These are phyloP conservation scores for Leptogaster cylindrica DNA, from an alignment of 2,888 invertebrate species.

Conservation along the genomic window DNA sequence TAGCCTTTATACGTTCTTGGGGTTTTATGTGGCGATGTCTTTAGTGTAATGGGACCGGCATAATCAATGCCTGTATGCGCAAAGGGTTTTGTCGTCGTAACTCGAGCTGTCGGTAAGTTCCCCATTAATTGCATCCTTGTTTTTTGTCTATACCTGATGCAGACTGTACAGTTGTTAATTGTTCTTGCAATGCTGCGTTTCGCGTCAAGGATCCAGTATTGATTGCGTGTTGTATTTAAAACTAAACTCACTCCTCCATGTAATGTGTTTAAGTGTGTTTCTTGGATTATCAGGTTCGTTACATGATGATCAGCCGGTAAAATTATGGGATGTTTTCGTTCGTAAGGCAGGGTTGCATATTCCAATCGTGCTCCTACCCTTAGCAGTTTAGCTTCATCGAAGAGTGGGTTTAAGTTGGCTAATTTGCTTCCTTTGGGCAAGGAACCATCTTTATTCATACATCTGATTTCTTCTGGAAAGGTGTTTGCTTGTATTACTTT, in stretches of 20 bases:
- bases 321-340: not conserved
- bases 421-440: not conserved
- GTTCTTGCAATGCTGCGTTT: not conserved
- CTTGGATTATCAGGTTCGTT: not conserved
- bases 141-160: not conserved
- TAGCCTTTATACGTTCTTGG: not conserved
- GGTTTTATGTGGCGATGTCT: not conserved
- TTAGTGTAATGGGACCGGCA: not conserved
- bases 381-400: not conserved
- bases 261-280: not conserved
- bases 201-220: not conserved
- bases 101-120: not conserved
- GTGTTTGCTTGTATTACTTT: not conserved
- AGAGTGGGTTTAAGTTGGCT: not conserved
- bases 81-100: not conserved
- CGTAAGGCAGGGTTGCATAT: not conserved
- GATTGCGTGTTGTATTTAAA: not conserved
- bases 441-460: not conserved
- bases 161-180: not conserved
- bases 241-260: not conserved
- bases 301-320: not conserved
- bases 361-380: not conserved
- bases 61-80: not conserved
- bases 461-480: not conserved
- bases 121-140: not conserved